Conservation (phyloP, 2,888 invertebrate genomes). For the Epirrhoe alternata region DNA sequence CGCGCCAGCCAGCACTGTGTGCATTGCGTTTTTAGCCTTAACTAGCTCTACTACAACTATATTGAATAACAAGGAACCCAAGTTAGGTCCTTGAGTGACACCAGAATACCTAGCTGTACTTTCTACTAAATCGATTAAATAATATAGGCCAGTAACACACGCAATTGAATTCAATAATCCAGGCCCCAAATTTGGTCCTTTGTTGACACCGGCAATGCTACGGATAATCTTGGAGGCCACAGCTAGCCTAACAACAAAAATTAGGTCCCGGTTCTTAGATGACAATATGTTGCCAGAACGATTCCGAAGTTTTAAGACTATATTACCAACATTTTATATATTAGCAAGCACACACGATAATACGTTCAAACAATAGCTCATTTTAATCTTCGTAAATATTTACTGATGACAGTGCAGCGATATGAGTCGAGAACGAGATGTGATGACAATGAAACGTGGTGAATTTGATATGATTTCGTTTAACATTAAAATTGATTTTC, state of each 20-base stretch:
- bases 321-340: neutral
- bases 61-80: neutral
- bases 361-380: neutral
- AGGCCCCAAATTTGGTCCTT: neutral
- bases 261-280: too few relatives aligned
- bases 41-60: neutral
- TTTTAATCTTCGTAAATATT: neutral
- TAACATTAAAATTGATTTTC: neutral
- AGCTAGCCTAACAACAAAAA: too few relatives aligned
- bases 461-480: slow-evolving; percentile 1
- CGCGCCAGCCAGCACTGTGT: neutral
- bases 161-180: neutral
- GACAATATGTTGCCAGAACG: too few relatives aligned
- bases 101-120: too few relatives aligned
- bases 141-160: too few relatives aligned
- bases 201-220: neutral
- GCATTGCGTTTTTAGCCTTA: too few relatives aligned
- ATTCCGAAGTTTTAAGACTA: neutral
- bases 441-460: slow-evolving; percentile 21
- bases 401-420: neutral
- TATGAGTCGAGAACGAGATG: neutral
- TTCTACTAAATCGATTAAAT: too few relatives aligned
- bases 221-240: too few relatives aligned
- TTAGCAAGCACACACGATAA: neutral
- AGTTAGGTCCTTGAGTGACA: too few relatives aligned